Evolutionary conservation across 2,113 vertebrate species (phyloP).

Genomic region (Anhinga anhinga): DNA sequence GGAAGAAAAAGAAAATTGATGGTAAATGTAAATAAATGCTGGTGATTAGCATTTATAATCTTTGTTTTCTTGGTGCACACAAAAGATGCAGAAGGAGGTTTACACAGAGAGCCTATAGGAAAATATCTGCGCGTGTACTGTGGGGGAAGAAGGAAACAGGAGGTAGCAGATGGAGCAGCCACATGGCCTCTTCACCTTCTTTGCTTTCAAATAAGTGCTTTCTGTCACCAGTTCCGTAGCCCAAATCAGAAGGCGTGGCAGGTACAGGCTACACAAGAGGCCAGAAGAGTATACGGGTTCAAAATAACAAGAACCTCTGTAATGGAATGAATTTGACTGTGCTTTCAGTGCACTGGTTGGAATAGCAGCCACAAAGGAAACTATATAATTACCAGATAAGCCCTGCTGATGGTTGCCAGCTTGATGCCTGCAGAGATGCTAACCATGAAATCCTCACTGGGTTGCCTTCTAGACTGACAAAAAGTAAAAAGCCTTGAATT

Average conservation of each 20-base stretch:
- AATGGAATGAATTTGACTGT: not conserved
- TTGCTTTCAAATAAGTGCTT: not conserved
- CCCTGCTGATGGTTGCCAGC: not conserved
- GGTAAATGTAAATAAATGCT: not conserved
- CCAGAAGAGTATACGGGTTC: not conserved
- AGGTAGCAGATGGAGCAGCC: not conserved
- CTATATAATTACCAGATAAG: not conserved
- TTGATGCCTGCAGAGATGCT: not conserved
- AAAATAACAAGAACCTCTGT: not conserved
- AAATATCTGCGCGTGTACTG: not conserved
- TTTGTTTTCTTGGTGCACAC: not conserved
- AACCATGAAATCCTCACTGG: not conserved
- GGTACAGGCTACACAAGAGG: accelerated
- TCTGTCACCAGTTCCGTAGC: not conserved
- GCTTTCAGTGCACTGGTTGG: not conserved
- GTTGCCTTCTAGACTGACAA: not conserved
- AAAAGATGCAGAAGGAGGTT: not conserved
- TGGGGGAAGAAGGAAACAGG: not conserved
- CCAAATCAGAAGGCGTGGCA: not conserved
- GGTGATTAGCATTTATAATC: not conserved
- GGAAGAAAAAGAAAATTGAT: not conserved
- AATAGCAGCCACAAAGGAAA: not conserved
- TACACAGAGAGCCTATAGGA: not conserved
- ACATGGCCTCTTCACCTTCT: not conserved
- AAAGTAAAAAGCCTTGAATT: not conserved